These are phyloP conservation scores for Argyrosomus japonicus DNA, from an alignment of 2,113 vertebrate species.

Conservation along the genomic window DNA sequence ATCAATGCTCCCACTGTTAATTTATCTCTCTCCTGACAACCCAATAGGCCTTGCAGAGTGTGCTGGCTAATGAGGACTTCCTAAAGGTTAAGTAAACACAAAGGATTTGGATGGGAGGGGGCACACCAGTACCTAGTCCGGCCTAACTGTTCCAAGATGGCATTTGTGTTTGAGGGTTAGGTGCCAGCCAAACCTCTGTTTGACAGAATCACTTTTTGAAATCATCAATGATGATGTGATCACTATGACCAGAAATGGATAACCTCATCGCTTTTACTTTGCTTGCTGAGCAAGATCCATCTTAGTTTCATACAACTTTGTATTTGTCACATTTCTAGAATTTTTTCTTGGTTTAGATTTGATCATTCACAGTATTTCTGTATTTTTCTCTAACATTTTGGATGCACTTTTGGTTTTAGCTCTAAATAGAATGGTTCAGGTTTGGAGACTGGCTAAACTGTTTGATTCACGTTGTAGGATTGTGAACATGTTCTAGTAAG, in stretches of 20 bases:
- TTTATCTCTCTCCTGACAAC: conserved; percentile 82
- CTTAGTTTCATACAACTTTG: not conserved
- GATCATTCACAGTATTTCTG: not conserved
- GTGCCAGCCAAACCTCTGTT: not conserved
- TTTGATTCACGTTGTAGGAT: not conserved
- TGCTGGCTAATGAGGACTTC: conserved; percentile 83
- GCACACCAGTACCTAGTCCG: conserved; percentile 16
- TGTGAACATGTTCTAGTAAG: not conserved
- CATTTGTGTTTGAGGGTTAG: not conserved
- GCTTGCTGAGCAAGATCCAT: not conserved
- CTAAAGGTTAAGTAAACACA: conserved; percentile 86
- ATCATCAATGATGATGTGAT: not conserved
- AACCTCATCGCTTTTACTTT: no score
- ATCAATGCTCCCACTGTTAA: conserved; percentile 83
- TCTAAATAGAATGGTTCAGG: not conserved
- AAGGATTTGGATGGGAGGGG: conserved; percentile 46
- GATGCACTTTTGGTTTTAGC: not conserved
- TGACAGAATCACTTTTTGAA: not conserved
- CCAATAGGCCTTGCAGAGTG: conserved; percentile 71
- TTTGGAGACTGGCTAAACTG: not conserved
- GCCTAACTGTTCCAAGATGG: conserved; percentile 14
- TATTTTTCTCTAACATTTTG: not conserved
- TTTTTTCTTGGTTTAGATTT: no score
- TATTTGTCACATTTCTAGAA: no score
- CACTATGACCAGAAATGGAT: no score